Base-by-base conservation (phyloP, 92 coral and sea anemone genomes). In the Montipora capitata region DNA sequence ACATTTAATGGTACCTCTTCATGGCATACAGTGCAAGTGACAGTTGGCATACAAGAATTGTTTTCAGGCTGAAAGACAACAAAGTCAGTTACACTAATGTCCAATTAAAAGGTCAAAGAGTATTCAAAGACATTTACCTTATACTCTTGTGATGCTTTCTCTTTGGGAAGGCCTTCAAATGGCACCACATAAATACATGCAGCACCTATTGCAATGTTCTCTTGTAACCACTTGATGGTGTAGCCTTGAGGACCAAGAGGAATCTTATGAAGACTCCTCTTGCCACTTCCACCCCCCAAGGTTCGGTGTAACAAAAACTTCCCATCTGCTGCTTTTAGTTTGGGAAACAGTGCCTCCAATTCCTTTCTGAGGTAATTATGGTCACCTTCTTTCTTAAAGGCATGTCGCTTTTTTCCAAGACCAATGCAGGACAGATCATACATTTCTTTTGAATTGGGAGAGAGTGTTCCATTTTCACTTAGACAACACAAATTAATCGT, bases 331-430 rank as follows among this genome's bases (percentile, higher is more conserved):
- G 82, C 74, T 64, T 76, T 75, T 39, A 85, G 61, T 48, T 74
- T 75, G 43, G 89, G 89, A 75, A 85, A 85, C 57, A 76, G 27
- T 57, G 52, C 43, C 57, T 85, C 89, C 52, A 85, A 81, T 70
- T 84, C 88, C 11, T 58, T 71, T 74, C 74, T 61, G 2, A 84
- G 35, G 40, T 74, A 63, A 4, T 61, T 17, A 67, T 76, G 89
- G 64, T 85, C 80, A 74, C 89, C 89, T 74, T 85, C 82, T 48
- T 85, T 85, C 61, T 74, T 62, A 44, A 85, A 76, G 72, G 89
- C 42, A 61, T 35, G 89, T 52, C 61, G 45, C 51, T 85, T 75
- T 64, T 85, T 75, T 43, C 82, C 89, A 4, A 85, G 89, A 7
- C 88, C 81, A 27, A 68, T 49, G 51, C 77, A 68, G 58, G 88